Evolutionary conservation across 2,888 invertebrate genomes (phyloP).

Genomic region (Branchipolynoe longqiensis): DNA sequence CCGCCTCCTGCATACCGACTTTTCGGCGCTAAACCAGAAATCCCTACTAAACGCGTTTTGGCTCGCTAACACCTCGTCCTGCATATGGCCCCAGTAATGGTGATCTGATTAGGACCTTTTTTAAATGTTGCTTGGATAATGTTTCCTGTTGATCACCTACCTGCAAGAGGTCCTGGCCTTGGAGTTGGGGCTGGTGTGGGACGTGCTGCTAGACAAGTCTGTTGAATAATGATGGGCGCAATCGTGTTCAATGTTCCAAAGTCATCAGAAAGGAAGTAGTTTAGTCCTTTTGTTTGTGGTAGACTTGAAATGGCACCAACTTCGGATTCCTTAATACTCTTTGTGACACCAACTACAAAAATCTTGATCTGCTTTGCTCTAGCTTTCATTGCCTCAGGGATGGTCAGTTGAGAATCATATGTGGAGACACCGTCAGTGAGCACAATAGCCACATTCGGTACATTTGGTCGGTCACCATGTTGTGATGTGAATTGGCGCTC

Average conservation of each 20-base stretch:
- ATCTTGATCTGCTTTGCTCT: conserved; percentile 51
- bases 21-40: too few relatives aligned
- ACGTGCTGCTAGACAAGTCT: not conserved
- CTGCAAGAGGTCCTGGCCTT: too few relatives aligned
- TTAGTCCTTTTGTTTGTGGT: conserved; percentile 63
- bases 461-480: conserved; percentile 57
- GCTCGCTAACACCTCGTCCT: too few relatives aligned
- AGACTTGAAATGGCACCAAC: conserved; percentile 54
- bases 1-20: too few relatives aligned
- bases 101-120: too few relatives aligned
- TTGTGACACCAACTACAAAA: conserved; percentile 60
- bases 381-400: conserved; percentile 58
- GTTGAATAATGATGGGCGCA: not conserved
- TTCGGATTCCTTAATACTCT: conserved; percentile 50
- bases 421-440: conserved; percentile 61
- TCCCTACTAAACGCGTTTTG: too few relatives aligned
- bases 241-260: conserved; percentile 21
- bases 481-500: not conserved
- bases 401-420: conserved; percentile 1
- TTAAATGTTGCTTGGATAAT: too few relatives aligned
- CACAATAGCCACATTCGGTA: conserved; percentile 60
- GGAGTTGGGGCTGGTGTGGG: not conserved
- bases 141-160: too few relatives aligned
- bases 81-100: too few relatives aligned
- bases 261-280: conserved; percentile 67